Conservation (phyloP, 2,113 vertebrate species). For the Desmodus rotundus region DNA sequence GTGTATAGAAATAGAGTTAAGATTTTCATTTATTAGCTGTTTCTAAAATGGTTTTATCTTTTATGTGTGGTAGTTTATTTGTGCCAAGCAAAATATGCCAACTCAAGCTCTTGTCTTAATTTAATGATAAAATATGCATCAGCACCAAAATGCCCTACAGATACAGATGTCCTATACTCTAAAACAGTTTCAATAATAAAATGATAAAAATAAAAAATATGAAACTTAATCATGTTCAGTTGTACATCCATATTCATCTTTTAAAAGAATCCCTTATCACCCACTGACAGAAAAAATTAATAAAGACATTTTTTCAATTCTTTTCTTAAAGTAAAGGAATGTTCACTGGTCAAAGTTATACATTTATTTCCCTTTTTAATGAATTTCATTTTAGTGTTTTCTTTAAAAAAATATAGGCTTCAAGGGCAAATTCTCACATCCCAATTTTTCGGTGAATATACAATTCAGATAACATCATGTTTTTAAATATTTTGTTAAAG, state of each 20-base stretch:
- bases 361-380: not conserved
- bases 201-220: constrained; percentile 5
- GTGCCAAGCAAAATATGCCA: not conserved
- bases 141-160: not conserved
- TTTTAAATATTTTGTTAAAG: not conserved
- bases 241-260: not conserved
- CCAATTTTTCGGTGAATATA: not conserved
- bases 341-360: not conserved
- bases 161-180: not conserved
- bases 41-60: not conserved
- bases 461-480: not conserved
- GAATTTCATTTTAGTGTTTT: not conserved
- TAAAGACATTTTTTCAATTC: not conserved
- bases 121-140: not conserved
- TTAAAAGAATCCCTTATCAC: not conserved
- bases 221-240: not conserved
- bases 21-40: not conserved
- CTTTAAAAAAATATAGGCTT: not conserved
- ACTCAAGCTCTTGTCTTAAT: not conserved
- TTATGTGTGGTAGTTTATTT: not conserved
- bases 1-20: not conserved
- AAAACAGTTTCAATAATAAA: not conserved
- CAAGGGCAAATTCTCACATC: not conserved
- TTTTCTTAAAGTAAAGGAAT: not conserved
- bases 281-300: not conserved